These are phyloP conservation scores for Phaenicophaeus curvirostris DNA, from an alignment of 2,797 vertebrate genomes.

Conservation along the genomic window DNA sequence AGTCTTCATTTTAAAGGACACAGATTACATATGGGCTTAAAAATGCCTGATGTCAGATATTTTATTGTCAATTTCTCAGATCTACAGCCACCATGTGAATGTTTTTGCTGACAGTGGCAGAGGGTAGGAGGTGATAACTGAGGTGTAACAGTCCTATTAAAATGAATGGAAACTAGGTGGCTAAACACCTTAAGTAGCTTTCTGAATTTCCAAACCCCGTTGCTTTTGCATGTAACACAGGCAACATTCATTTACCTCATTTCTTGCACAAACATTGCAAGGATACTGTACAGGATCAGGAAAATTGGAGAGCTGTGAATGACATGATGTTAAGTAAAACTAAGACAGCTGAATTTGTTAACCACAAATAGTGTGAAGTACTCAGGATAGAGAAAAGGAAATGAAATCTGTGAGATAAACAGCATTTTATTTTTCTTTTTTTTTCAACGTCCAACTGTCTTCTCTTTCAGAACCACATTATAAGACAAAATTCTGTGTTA, in stretches of 20 bases:
- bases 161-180: not conserved
- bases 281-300: constrained; percentile 24
- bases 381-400: not conserved
- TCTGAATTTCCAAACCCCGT: not conserved
- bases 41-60: not conserved
- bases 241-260: constrained; percentile 18
- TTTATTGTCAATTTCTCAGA: not conserved
- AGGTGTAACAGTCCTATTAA: not conserved
- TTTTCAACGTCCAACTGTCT: constrained; percentile 50
- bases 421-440: not conserved
- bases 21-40: not conserved
- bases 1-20: not conserved
- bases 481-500: not conserved
- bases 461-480: constrained; percentile 23
- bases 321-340: constrained; percentile 59
- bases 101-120: not conserved
- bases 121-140: not conserved
- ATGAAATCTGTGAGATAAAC: constrained; percentile 17
- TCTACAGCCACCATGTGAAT: not conserved
- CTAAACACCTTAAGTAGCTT: not conserved
- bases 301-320: constrained; percentile 39
- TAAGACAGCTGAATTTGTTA: constrained; percentile 56
- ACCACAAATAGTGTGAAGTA: constrained; percentile 1
- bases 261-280: constrained; percentile 39
- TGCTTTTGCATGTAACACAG: not conserved